phyloP scores from a whole-genome alignment of 23 tunicate species.

The Corella eumyota region DNA sequence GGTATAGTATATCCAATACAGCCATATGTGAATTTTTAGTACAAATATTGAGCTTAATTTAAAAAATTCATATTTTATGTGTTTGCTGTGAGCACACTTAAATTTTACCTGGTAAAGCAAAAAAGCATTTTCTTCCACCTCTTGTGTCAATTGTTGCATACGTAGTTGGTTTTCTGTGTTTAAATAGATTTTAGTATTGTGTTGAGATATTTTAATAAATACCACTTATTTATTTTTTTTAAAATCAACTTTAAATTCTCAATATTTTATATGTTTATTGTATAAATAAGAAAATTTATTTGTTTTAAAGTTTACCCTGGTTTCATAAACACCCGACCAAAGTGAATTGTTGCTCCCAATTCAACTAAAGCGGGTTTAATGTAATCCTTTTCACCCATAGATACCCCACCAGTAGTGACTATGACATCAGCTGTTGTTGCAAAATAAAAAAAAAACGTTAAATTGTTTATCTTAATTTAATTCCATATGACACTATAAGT shows the following conservation, averaged over 20 bases:
- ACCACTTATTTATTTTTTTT: background rate
- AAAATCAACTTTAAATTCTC: background rate
- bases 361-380: conserved; percentile 41
- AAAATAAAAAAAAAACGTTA: background rate
- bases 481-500: background rate
- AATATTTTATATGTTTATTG: too few relatives aligned
- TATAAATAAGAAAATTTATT: too few relatives aligned
- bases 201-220: background rate
- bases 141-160: conserved; percentile 63
- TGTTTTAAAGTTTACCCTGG: too few relatives aligned
- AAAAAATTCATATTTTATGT: too few relatives aligned
- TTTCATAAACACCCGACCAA: conserved; percentile 95
- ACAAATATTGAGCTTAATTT: too few relatives aligned
- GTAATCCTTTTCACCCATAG: conserved; percentile 97
- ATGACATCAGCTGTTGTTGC: conserved; percentile 65
- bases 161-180: conserved; percentile 87
- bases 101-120: conserved; percentile 81
- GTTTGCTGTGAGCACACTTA: background rate
- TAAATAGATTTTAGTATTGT: background rate
- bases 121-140: conserved; percentile 40
- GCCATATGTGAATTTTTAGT: too few relatives aligned
- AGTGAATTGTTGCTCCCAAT: conserved; percentile 79
- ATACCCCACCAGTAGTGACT: conserved; percentile 90
- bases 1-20: too few relatives aligned
- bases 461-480: background rate